phyloP scores from a whole-genome alignment of 2,797 vertebrate genomes.

The Paguma larvata region DNA sequence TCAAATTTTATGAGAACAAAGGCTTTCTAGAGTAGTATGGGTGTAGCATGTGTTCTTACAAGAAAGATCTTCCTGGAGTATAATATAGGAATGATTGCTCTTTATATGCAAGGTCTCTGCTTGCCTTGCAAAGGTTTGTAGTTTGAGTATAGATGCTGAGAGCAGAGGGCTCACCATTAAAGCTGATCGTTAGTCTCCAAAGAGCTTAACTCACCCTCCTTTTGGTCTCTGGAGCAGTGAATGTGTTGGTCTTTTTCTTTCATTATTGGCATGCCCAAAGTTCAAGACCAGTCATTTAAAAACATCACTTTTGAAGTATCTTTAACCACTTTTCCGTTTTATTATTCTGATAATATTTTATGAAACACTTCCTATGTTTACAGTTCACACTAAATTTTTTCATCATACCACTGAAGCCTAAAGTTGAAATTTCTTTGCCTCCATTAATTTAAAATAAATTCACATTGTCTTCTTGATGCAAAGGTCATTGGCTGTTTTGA shows the following conservation, averaged over 20 bases:
- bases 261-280: not conserved
- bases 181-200: not conserved
- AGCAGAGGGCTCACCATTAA: not conserved
- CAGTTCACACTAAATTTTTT: not conserved
- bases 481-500: slow-evolving; percentile 35
- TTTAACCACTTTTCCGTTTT: slow-evolving; percentile 7
- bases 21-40: not conserved
- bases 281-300: not conserved
- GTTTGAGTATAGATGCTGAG: not conserved
- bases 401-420: not conserved
- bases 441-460: slow-evolving; percentile 58
- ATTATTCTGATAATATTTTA: not conserved
- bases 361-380: not conserved
- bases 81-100: not conserved
- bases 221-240: not conserved
- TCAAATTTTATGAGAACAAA: slow-evolving; percentile 54
- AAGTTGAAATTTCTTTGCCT: slow-evolving; percentile 30
- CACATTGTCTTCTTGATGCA: slow-evolving; percentile 22
- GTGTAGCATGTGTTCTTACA: not conserved
- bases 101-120: not conserved
- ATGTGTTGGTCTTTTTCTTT: not conserved
- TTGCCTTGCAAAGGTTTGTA: not conserved
- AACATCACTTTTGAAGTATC: not conserved
- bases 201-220: not conserved
- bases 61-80: not conserved